Conservation (phyloP, 2,113 vertebrate genomes). For the Oryzias javanicus region DNA sequence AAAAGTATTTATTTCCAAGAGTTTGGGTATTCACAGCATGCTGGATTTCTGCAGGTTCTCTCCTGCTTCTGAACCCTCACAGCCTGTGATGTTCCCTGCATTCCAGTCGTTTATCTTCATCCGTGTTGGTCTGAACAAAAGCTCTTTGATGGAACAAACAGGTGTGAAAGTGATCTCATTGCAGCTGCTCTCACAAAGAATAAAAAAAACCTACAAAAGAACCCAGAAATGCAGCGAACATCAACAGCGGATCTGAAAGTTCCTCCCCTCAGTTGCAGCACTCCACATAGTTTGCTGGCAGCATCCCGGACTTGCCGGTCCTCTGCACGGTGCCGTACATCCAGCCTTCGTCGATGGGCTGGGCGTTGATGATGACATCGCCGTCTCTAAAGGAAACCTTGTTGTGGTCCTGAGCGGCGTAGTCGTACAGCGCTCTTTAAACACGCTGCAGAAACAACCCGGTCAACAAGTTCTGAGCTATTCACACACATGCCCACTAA, state of each 20-base stretch:
- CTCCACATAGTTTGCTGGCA: conserved; percentile 97
- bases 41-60: conserved; percentile 4
- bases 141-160: too few species aligned
- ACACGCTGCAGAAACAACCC: conserved; percentile 78
- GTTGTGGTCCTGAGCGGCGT: conserved; percentile 95
- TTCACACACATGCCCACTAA: too few species aligned
- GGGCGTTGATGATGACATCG: conserved; percentile 94
- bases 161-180: neutral
- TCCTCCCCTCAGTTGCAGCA: conserved; percentile 81
- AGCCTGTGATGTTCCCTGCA: conserved; percentile 16
- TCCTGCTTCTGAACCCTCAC: too few species aligned
- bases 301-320: conserved; percentile 94
- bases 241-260: neutral
- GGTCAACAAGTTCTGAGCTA: too few species aligned
- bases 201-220: neutral
- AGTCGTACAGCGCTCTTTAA: conserved; percentile 96
- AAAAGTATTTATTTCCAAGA: too few species aligned
- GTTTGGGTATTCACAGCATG: neutral
- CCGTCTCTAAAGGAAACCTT: conserved; percentile 97
- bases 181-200: neutral
- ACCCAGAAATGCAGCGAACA: conserved; percentile 28
- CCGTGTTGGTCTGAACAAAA: too few species aligned
- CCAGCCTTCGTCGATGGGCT: conserved; percentile 96
- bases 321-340: conserved; percentile 98
- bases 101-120: conserved; percentile 3